Evolutionary conservation across 1,140 invertebrate species (phyloP), one percentile per base, ranked within the genome.

Genomic region (Diploscapter pachys): DNA sequence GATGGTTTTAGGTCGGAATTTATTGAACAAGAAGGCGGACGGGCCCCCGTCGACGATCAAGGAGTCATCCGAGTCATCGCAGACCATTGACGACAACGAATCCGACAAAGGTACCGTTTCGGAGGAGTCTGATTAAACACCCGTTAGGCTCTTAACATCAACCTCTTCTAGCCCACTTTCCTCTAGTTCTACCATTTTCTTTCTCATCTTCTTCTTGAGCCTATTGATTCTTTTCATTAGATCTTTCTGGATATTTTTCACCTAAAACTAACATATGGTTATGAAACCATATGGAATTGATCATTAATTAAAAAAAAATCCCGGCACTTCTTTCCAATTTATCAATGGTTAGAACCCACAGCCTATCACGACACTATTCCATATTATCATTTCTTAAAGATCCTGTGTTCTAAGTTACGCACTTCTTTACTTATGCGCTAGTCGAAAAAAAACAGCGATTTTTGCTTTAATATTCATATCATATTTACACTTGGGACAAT

Each of bases 51-150:
- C 80, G 48, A 83, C 83, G 6, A 89, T 88, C 66, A 89, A 89
- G 77, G 88, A 89, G 75, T 88, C 87, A 0, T 86, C 86, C 9
- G 88, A 89, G 72, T 88, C 87, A 63, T 88, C 86, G 67, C 85
- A 86, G 63, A 89, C 87, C n/a, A 87, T 89, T 71, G 88, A 89
- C 68, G 88, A 88, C 75, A 87, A 87, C 63, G 88, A 88, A 78
- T 85, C 83, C n/a, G 83, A 85, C 55, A 85, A 85, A 85, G 83
- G 83, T 85, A 82, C 81, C 57, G 9, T 13, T 59, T 59, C 13
- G 9, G 57, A 59, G 52, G 13, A 53, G 31, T 9, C 48, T 50
- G 64, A 6, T 52, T 49, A 6, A 5, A 63, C n/a, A 50, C 31
- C 31, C 31, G 31, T 31, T 31, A 63, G 11, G 62, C 4, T 51